Percentiles rank a stretch among this genome's conserved stretches.
Evolutionary conservation across 2,888 invertebrate species (phyloP).

Genomic region (Cerastis rubricosa): DNA sequence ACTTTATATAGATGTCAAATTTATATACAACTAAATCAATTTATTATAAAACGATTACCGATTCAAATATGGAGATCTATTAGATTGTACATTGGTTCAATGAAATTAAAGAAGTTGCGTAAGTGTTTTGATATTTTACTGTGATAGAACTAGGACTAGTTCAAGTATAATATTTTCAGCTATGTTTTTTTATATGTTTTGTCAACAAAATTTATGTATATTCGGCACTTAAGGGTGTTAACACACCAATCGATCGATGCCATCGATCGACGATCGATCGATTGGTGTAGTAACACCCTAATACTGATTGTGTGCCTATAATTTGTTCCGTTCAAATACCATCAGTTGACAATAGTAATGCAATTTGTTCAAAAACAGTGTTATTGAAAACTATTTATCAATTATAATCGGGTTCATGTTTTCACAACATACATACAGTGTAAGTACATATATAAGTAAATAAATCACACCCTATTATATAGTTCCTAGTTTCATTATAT

Average conservation of each 20-base stretch:
- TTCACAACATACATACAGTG: conserved; percentile 28
- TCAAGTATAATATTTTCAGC: conserved; percentile 70
- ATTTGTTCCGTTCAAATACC: conserved; percentile 34
- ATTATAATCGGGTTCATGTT: conserved; percentile 52
- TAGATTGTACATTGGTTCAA: conserved; percentile 48
- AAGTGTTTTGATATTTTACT: conserved; percentile 87
- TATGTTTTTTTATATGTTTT: no score
- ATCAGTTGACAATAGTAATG: conserved; percentile 31
- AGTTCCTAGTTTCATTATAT: conserved; percentile 85
- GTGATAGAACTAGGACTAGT: conserved; percentile 89
- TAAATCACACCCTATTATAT: conserved; percentile 63
- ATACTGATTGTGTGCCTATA: conserved; percentile 39
- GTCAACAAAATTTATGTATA: conserved; percentile 42
- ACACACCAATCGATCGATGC: no score
- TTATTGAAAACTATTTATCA: conserved; percentile 20
- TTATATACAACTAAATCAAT: conserved; percentile 27
- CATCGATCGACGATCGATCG: no score
- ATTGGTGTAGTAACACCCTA: not conserved
- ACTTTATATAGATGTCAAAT: conserved; percentile 8
- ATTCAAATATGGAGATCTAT: conserved; percentile 24
- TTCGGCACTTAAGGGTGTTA: conserved; percentile 4
- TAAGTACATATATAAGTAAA: conserved; percentile 21
- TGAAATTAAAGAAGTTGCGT: conserved; percentile 59
- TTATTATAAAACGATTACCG: conserved; percentile 8
- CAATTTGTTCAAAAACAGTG: conserved; percentile 18